These are phyloP conservation scores for Ariolimax columbianus DNA, from an alignment of 2,888 invertebrate species.

Conservation along the genomic window DNA sequence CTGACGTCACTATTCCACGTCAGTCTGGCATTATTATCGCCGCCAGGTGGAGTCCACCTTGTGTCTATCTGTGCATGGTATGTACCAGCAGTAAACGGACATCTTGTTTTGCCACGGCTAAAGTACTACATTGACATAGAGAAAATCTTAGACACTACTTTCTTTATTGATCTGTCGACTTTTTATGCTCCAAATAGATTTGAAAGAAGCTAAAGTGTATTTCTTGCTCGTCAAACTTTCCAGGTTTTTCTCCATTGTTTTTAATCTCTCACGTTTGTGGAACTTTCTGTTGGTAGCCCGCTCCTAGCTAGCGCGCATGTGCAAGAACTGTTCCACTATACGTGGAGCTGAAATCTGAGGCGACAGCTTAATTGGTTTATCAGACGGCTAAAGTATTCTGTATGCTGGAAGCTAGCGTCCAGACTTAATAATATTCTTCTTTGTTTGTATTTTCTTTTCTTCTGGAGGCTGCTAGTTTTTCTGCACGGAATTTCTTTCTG, in stretches of 20 bases:
- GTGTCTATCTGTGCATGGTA: too few species aligned
- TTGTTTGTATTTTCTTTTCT: too few species aligned
- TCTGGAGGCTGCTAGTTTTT: too few species aligned
- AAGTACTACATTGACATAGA: not conserved
- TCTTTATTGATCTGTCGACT: not conserved
- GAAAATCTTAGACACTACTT: not conserved
- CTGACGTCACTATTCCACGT: not conserved
- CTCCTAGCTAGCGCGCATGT: not conserved
- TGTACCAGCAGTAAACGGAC: not conserved
- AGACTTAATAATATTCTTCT: too few species aligned
- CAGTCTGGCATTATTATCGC: not conserved
- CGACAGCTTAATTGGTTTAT: too few species aligned
- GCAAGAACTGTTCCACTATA: too few species aligned
- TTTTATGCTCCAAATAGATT: not conserved
- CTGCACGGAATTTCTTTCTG: too few species aligned
- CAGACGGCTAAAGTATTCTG: too few species aligned
- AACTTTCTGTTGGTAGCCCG: not conserved
- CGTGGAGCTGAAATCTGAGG: too few species aligned
- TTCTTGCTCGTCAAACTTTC: not conserved
- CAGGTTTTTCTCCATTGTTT: not conserved
- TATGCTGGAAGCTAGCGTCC: too few species aligned
- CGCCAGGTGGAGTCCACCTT: not conserved
- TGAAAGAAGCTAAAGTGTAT: not conserved
- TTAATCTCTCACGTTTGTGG: not conserved
- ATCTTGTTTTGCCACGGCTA: not conserved